These are phyloP conservation scores for Eubasilissa splendida DNA, from an alignment of 2,888 invertebrate genomes.

Conservation along the genomic window DNA sequence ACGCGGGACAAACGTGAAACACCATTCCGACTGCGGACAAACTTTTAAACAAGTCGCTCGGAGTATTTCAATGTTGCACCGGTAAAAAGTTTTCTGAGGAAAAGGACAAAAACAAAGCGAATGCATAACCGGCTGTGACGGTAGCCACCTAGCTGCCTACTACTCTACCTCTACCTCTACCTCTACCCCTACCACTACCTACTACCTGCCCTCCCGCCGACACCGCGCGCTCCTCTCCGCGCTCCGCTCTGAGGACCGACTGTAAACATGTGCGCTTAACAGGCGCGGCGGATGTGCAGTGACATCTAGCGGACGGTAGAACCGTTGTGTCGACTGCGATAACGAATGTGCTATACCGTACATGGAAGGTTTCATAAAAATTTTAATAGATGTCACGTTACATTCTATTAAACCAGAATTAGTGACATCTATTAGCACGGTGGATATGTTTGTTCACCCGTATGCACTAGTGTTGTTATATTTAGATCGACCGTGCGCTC, in stretches of 20 bases:
- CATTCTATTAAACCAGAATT: no score
- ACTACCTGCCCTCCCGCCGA: not conserved
- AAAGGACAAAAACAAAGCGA: constrained; percentile 45
- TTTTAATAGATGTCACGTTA: no score
- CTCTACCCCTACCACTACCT: not conserved
- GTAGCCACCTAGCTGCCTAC: not conserved
- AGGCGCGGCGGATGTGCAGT: not conserved
- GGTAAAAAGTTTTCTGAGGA: constrained; percentile 45
- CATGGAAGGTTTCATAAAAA: no score
- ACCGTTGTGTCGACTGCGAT: no score
- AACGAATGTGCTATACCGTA: no score
- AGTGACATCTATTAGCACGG: no score
- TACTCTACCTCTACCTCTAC: not conserved
- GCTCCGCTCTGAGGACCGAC: not conserved
- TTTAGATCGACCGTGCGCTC: no score
- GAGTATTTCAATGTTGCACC: constrained; percentile 45
- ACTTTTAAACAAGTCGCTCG: constrained; percentile 11
- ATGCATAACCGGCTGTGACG: constrained; percentile 41
- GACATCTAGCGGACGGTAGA: constrained; percentile 15
- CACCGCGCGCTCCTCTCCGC: not conserved
- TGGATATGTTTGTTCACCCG: no score
- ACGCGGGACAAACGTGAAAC: constrained; percentile 1
- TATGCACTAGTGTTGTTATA: no score
- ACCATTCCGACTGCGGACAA: constrained; percentile 8
- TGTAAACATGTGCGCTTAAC: constrained; percentile 24